Evolutionary conservation across 2,888 invertebrate genomes (phyloP).

Genomic region (Hyposoter didymator): DNA sequence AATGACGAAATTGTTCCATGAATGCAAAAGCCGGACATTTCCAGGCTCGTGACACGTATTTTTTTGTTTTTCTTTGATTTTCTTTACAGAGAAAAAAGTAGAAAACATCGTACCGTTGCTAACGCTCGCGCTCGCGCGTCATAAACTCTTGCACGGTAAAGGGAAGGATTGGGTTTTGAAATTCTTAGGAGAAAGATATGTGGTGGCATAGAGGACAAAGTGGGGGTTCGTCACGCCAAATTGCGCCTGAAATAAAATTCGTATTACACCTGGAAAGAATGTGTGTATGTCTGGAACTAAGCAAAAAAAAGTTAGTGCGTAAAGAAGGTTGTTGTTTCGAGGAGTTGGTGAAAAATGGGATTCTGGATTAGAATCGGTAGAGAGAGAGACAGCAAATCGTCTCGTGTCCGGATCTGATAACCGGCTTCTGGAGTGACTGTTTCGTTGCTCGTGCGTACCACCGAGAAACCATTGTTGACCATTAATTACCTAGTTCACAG

Average conservation of each 20-base stretch:
- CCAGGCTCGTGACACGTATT: too few relatives aligned
- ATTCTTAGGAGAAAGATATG: constrained; percentile 7
- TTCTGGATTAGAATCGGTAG: constrained; percentile 61
- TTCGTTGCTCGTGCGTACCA: constrained; percentile 42
- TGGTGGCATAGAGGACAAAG: constrained; percentile 48
- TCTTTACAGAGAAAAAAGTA: not conserved
- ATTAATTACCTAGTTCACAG: constrained; percentile 59
- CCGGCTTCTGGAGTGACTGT: constrained; percentile 61
- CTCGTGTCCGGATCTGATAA: constrained; percentile 61
- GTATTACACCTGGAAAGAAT: constrained; percentile 80
- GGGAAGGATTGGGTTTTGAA: constrained; percentile 41
- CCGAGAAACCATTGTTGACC: constrained; percentile 57
- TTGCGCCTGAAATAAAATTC: constrained; percentile 82
- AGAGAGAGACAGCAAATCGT: constrained; percentile 56
- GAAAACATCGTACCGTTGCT: constrained; percentile 60
- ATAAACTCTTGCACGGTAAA: constrained; percentile 69
- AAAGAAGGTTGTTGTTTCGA: constrained; percentile 54
- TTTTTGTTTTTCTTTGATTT: constrained; percentile 16
- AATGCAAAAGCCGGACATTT: too few relatives aligned
- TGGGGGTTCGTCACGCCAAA: constrained; percentile 76
- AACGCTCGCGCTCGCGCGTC: constrained; percentile 69
- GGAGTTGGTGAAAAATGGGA: constrained; percentile 67
- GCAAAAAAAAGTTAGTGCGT: constrained; percentile 80
- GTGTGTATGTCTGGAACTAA: constrained; percentile 78
- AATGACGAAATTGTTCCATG: not conserved